A percentile compares a stretch with the other conserved stretches of the same genome.
Conservation (phyloP, 2,888 invertebrate species). For the Phyto melanocephala region DNA sequence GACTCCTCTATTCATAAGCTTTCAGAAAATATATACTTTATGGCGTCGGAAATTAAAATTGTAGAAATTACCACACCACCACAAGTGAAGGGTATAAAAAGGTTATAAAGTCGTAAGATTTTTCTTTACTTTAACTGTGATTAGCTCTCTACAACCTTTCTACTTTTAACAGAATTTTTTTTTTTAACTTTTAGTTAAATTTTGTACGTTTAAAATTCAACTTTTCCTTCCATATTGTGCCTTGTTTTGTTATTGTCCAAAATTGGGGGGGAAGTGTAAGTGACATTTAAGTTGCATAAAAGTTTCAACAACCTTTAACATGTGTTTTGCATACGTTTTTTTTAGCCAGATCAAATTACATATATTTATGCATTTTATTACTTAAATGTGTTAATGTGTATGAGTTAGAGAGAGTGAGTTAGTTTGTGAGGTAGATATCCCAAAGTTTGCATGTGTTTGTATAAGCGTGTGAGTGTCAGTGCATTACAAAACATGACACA, state of each 20-base stretch:
- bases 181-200: conserved; percentile 1
- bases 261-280: background rate
- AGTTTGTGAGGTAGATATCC: background rate
- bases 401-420: background rate
- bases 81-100: no score
- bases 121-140: background rate
- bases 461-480: background rate
- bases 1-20: no score
- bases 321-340: conserved; percentile 27
- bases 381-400: conserved; percentile 3
- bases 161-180: no score
- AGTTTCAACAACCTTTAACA: conserved; percentile 45
- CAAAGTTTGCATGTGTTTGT: background rate
- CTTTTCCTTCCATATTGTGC: background rate
- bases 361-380: conserved; percentile 25
- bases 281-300: conserved; percentile 36
- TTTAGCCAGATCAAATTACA: conserved; percentile 6
- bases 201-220: background rate
- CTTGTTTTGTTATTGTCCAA: background rate
- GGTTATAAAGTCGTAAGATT: no score
- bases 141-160: no score
- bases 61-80: no score
- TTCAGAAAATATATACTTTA: no score
- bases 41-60: no score
- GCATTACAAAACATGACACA: conserved; percentile 39